phyloP scores from a whole-genome alignment of 2,113 vertebrate genomes.

The Pseudopodoces humilis region DNA sequence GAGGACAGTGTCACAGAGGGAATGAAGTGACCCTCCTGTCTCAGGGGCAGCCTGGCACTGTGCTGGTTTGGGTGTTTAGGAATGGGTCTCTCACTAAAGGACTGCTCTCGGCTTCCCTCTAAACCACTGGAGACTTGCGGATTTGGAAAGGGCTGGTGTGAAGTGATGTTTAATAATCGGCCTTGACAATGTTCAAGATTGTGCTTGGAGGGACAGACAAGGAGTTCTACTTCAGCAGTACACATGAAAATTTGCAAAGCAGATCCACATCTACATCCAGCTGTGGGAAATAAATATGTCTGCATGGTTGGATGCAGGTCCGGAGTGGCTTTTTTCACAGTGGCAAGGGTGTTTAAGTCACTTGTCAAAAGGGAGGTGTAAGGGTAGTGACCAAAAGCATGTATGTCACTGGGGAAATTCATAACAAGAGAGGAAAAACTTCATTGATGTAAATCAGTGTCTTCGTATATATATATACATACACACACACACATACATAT shows the following conservation, averaged over 20 bases:
- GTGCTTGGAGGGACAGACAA: conserved; percentile 28
- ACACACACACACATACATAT: too few species aligned
- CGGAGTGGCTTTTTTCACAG: neutral
- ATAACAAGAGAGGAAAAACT: neutral
- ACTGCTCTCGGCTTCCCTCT: conserved; percentile 12
- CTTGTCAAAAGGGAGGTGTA: neutral
- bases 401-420: neutral
- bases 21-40: neutral
- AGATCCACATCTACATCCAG: neutral
- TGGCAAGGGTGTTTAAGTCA: neutral
- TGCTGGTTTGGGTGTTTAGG: neutral
- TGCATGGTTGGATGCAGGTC: neutral
- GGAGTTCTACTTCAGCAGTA: neutral
- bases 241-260: neutral
- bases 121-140: neutral
- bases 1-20: neutral
- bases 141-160: conserved; percentile 18
- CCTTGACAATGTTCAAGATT: conserved; percentile 52
- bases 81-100: neutral
- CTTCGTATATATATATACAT: neutral
- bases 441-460: conserved; percentile 34
- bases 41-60: neutral
- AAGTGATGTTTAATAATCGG: conserved; percentile 44
- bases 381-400: neutral
- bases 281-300: neutral